Percentiles rank a stretch among this genome's conserved stretches.
Evolutionary conservation across 2,888 invertebrate genomes (phyloP).

Genomic region (Drosophila heteroneura): DNA sequence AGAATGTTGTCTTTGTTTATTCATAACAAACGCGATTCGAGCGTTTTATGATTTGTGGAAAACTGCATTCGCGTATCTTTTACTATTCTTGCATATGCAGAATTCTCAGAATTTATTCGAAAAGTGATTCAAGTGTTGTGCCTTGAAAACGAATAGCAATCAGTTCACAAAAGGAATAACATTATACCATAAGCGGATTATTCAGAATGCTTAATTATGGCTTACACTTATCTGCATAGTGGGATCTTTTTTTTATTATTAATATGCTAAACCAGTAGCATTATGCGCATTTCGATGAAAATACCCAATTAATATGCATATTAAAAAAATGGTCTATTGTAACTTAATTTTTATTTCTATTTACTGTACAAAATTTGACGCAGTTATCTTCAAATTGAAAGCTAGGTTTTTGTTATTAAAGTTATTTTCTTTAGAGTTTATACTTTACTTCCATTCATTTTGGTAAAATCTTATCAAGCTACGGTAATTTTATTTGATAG

Average conservation of each 20-base stretch:
- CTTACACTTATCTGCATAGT: not conserved
- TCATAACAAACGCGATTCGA: conserved; percentile 8
- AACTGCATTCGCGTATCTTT: not conserved
- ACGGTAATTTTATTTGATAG: not conserved
- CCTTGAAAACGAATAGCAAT: not conserved
- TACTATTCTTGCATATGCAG: not conserved
- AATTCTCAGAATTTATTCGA: not conserved
- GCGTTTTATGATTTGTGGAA: conserved; percentile 15
- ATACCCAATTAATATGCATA: not conserved
- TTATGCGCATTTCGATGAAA: conserved; percentile 2
- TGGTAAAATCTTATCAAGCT: not conserved
- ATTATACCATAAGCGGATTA: conserved; percentile 2
- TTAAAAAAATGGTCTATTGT: not conserved
- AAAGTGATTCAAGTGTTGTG: not conserved
- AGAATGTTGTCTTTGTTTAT: not conserved
- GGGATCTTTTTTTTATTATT: not conserved
- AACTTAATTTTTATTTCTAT: not conserved
- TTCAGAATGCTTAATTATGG: conserved; percentile 1
- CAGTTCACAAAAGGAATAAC: not conserved
- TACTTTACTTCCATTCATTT: not conserved
- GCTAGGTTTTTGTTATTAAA: not conserved
- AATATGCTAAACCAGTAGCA: conserved; percentile 1
- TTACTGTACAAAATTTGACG: not conserved
- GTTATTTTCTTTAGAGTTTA: not conserved
- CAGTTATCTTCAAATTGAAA: not conserved